Evolutionary conservation across 2,888 invertebrate species (phyloP), one percentile per base, ranked within the genome.

Genomic region (Archaeoteleia sp.): DNA sequence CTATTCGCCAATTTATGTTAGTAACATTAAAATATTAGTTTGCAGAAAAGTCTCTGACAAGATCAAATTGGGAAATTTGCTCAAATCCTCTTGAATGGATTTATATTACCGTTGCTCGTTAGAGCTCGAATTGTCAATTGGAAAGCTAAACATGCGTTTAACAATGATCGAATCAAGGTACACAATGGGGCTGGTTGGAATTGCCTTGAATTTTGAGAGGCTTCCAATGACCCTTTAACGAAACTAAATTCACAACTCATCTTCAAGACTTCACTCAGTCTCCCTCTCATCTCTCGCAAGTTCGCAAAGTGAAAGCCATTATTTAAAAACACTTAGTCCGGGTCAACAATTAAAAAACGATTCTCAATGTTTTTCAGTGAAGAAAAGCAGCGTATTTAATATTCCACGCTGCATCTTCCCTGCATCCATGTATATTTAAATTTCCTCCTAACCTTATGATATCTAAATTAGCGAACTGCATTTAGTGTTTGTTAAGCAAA

Each of bases 401-500:
- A n/a, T n/a, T n/a, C n/a, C n/a, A n/a, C n/a, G n/a, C n/a, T n/a
- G n/a, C n/a, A n/a, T n/a, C n/a, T n/a, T n/a, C n/a, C n/a, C n/a
- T n/a, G n/a, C n/a, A n/a, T n/a, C n/a, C n/a, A n/a, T n/a, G n/a
- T n/a, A n/a, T n/a, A n/a, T n/a, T n/a, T n/a, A n/a, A n/a, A n/a
- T n/a, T 42, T 37, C 29, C 23, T 53, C 29, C 2, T 9, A 32
- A 6, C 46, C 39, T 29, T 9, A 49, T 13, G 46, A 12, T 30
- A 34, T 57, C 32, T 48, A 61, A 67, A 67, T 61, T 61, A 55
- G 45, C 45, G 15, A 57, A 49, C 53, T 30, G 48, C 58, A 54
- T 42, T 23, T 53, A 58, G 42, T 48, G 53, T 53, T 53, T 58
- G 66, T 54, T 37, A 34, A 55, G 45, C 34, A 29, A 54, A 45